These are phyloP conservation scores for Sebastes wilsoni DNA, from an alignment of 2,797 vertebrate species.

Conservation along the genomic window DNA sequence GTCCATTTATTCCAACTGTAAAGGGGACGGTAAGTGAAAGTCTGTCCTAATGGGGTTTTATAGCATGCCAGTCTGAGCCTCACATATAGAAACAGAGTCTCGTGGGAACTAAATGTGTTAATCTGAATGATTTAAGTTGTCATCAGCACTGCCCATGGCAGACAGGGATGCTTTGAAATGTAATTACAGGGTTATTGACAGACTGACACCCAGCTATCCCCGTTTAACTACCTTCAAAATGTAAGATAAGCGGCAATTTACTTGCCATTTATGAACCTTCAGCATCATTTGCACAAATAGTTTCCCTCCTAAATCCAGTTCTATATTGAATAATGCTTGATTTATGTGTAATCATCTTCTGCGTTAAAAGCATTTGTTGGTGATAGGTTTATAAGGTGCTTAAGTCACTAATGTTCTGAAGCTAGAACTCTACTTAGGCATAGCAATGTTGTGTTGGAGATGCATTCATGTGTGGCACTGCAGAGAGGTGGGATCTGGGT, in stretches of 20 bases:
- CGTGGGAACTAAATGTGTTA: constrained; percentile 22
- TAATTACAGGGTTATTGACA: constrained; percentile 40
- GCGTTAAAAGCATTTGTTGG: neutral
- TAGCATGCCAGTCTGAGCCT: constrained; percentile 17
- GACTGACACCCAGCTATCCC: constrained; percentile 2
- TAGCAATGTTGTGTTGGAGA: neutral
- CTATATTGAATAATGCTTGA: neutral
- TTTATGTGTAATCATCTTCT: neutral
- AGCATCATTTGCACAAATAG: constrained; percentile 6
- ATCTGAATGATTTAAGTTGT: constrained; percentile 40
- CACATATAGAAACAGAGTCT: neutral
- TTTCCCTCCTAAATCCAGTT: neutral
- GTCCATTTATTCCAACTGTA: constrained; percentile 32
- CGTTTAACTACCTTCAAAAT: constrained; percentile 13
- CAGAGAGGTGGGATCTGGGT: neutral
- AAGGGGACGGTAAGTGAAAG: constrained; percentile 20
- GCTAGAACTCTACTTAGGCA: neutral
- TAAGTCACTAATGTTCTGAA: neutral
- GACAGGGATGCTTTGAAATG: constrained; percentile 7
- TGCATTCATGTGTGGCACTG: neutral
- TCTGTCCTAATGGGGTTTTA: constrained; percentile 16
- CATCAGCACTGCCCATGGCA: constrained; percentile 1
- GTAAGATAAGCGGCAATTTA: constrained; percentile 7
- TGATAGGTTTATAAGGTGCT: neutral
- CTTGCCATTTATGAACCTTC: neutral